Base-by-base conservation (phyloP, 2,113 vertebrate genomes). In the Callionymus lyra region DNA sequence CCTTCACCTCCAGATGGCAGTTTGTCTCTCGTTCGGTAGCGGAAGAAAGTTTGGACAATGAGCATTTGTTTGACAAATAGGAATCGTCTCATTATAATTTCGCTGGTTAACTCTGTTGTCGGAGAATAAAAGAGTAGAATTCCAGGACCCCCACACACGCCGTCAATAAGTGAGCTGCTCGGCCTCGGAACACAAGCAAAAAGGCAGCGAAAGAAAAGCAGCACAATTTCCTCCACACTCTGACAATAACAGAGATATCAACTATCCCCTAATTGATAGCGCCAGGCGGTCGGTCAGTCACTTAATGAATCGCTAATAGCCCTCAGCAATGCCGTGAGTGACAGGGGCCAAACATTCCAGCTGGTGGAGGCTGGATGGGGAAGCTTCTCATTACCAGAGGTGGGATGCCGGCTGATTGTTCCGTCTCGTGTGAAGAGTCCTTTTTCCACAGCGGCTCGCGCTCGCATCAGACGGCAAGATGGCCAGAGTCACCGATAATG, bases 191-290 rank as follows among this genome's bases (percentile, higher is more conserved):
- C 44, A 50, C 45, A 60, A 52, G 39, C 52, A 40, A 48, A 63
- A 65, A 69, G 53, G 48, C 50, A 18, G 6, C 44, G 59, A 53
- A 53, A 64, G 37, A 75, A 70, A 69, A 59, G 69, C 53, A 46
- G 38, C 41, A 55, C 52, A 56, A 70, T 80, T 64, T 74, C 57
- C 63, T 65, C 50, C 54, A 58, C 45, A 53, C 38, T 37, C 58
- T 53, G 64, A 79, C 74, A 80, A 77, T 72, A 67, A 70, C 69
- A 74, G 63, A 78, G 65, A 80, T 82, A 77, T 74, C 68, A 80
- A 72, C 74, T 72, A 85, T 84, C 74, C 50, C 65, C 79, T 85
- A 84, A 85, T 84, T 85, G 81, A 84, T 72, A 67, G 56, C 61
- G 73, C 68, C 13, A 59, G 65, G 59, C 34, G 16, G 65, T 57